These are phyloP conservation scores for Anorthoa munda DNA, from an alignment of 2,888 invertebrate species.

Conservation along the genomic window DNA sequence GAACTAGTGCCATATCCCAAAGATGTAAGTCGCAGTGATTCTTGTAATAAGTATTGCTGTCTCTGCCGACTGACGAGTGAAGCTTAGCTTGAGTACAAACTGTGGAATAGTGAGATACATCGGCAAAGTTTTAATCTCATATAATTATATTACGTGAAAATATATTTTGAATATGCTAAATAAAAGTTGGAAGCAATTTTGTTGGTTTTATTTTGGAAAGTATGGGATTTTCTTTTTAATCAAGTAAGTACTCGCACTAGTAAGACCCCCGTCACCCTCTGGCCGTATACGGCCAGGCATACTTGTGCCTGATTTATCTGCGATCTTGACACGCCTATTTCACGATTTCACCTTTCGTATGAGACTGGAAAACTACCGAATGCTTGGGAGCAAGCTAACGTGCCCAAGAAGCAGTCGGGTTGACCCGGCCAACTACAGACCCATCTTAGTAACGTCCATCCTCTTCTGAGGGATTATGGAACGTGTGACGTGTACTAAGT, in stretches of 20 bases:
- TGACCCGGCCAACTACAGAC: too few relatives aligned
- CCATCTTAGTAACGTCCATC: too few relatives aligned
- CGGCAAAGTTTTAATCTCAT: conserved; percentile 77
- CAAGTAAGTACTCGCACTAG: background rate
- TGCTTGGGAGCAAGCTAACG: too few relatives aligned
- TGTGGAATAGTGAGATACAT: conserved; percentile 73
- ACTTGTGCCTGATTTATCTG: too few relatives aligned
- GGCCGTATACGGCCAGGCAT: too few relatives aligned
- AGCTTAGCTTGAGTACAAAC: conserved; percentile 84
- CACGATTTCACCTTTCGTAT: too few relatives aligned
- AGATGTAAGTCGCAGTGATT: conserved; percentile 42
- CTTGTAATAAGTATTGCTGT: conserved; percentile 26
- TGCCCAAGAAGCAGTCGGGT: too few relatives aligned
- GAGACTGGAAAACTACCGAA: too few relatives aligned
- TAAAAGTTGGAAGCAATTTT: conserved; percentile 63
- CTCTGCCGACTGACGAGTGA: conserved; percentile 58
- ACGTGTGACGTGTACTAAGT: too few relatives aligned
- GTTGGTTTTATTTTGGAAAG: conserved; percentile 33
- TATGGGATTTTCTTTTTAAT: background rate
- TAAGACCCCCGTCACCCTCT: too few relatives aligned
- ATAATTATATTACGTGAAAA: conserved; percentile 73
- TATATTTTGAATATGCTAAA: conserved; percentile 88
- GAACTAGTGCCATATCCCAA: conserved; percentile 63
- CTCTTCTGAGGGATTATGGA: too few relatives aligned
- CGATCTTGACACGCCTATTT: too few relatives aligned